phyloP scores from a whole-genome alignment of 2,113 vertebrate species.

The Amblyopsis rosae region DNA sequence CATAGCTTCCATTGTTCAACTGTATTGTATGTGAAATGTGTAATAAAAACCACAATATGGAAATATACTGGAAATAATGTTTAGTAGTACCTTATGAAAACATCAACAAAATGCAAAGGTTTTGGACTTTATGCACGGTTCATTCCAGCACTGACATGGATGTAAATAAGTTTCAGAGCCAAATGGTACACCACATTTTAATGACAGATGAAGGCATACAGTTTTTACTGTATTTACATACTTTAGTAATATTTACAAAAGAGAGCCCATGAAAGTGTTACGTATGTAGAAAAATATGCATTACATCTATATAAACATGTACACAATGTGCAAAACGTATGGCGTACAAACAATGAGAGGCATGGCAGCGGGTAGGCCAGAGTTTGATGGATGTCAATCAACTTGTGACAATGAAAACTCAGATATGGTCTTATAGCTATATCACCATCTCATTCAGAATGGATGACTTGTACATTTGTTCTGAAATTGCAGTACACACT shows the following conservation, averaged over 20 bases:
- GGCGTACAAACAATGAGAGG: slow-evolving; percentile 83
- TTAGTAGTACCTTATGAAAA: neutral
- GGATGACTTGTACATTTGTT: neutral
- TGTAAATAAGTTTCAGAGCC: slow-evolving; percentile 34
- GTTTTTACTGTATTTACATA: slow-evolving; percentile 80
- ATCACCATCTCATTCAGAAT: neutral
- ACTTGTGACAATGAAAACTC: neutral
- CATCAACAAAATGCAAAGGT: no score
- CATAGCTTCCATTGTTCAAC: no score
- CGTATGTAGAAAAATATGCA: slow-evolving; percentile 98
- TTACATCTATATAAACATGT: slow-evolving; percentile 96
- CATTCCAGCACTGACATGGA: neutral
- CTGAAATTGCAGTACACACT: no score
- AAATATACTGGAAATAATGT: neutral
- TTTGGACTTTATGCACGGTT: neutral
- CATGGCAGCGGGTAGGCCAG: slow-evolving; percentile 48
- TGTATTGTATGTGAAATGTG: no score
- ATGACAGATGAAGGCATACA: slow-evolving; percentile 82
- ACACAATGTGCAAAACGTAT: slow-evolving; percentile 99
- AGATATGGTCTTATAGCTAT: neutral
- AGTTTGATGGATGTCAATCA: slow-evolving; percentile 11
- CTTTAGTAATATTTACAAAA: slow-evolving; percentile 96
- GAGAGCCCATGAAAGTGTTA: slow-evolving; percentile 85
- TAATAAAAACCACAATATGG: no score
- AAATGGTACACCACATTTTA: slow-evolving; percentile 74